phyloP scores from a whole-genome alignment of 2,888 invertebrate genomes.

The Sepiola atlantica region DNA sequence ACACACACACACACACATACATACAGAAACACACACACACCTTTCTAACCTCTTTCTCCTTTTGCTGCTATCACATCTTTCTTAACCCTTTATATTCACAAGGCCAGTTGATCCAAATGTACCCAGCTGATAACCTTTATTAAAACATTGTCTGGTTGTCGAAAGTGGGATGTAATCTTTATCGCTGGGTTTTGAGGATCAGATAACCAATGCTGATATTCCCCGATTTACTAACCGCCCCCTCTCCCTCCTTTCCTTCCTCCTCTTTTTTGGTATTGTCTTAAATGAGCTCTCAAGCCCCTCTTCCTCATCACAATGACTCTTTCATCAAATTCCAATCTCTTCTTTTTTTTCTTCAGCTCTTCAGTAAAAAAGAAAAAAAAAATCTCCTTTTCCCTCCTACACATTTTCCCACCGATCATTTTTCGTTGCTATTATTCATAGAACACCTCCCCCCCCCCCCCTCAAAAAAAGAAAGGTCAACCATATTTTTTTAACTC shows the following conservation, averaged over 20 bases:
- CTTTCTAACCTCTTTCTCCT: background rate
- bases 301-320: background rate
- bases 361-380: background rate
- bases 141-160: no score
- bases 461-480: background rate
- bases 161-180: background rate
- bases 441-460: no score
- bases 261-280: background rate
- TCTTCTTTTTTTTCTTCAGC: background rate
- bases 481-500: background rate
- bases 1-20: background rate
- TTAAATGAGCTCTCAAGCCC: background rate
- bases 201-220: background rate
- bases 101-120: background rate
- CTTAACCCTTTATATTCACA: background rate
- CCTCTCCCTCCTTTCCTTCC: background rate
- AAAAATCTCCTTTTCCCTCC: background rate
- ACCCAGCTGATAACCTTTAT: background rate
- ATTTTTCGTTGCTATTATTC: background rate
- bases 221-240: background rate
- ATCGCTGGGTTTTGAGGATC: background rate
- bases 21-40: no score
- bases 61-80: background rate
- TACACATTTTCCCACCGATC: background rate
- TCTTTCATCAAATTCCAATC: background rate